A percentile compares a stretch with the other conserved stretches of the same genome.
Conservation (phyloP, 2,113 vertebrate species). For the Semnornis frantzii region DNA sequence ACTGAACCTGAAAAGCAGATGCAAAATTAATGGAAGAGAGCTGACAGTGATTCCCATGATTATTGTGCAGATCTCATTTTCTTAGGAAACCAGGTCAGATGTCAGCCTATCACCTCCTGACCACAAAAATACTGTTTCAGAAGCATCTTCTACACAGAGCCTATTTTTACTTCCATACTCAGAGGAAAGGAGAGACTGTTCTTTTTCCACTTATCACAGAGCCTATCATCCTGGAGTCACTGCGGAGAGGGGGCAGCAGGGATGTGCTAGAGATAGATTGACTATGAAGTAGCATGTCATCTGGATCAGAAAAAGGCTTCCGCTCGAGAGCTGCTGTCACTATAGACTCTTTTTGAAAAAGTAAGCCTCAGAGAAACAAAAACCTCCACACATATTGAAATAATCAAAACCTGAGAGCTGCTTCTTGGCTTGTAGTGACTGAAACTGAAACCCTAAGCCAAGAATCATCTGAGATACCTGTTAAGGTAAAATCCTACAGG, state of each 20-base stretch:
- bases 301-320: background rate
- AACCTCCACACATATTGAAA: background rate
- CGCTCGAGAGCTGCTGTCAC: background rate
- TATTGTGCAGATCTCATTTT: background rate
- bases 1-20: background rate
- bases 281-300: background rate
- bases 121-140: background rate
- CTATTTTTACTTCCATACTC: background rate
- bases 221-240: background rate
- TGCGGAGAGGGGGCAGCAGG: background rate
- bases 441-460: background rate
- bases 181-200: background rate
- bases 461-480: background rate
- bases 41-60: accelerated
- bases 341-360: background rate
- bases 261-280: background rate
- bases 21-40: background rate
- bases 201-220: background rate
- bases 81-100: background rate
- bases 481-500: background rate
- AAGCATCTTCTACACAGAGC: background rate
- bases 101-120: background rate
- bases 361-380: background rate
- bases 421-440: background rate
- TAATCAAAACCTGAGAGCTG: background rate